Percentiles rank a stretch among this genome's conserved stretches.
These are phyloP conservation scores for Luidia sarsii DNA, from an alignment of 53 echinoderm and acorn worm species.

Conservation along the genomic window DNA sequence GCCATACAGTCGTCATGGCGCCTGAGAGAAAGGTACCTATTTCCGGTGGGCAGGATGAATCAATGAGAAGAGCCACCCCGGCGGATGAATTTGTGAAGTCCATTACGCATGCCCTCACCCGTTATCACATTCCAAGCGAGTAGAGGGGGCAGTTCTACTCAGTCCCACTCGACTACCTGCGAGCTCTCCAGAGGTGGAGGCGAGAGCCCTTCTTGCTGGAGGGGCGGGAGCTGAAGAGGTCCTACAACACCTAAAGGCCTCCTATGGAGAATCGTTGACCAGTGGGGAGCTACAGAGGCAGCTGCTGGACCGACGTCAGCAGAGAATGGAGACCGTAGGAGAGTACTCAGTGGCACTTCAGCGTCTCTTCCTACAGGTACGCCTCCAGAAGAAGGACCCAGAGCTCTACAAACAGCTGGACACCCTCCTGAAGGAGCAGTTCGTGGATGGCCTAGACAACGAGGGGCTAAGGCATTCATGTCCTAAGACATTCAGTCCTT, in stretches of 20 bases:
- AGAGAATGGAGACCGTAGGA: not conserved
- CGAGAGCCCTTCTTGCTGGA: not conserved
- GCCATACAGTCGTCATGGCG: not conserved
- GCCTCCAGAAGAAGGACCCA: not conserved
- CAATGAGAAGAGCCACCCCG: not conserved
- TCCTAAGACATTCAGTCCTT: no score
- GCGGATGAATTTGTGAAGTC: not conserved
- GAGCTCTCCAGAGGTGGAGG: not conserved
- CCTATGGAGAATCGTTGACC: constrained; percentile 18
- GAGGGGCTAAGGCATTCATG: not conserved
- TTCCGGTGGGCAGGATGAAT: not conserved
- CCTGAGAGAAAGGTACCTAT: not conserved
- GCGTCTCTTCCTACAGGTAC: not conserved
- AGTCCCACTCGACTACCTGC: not conserved
- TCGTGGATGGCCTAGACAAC: not conserved
- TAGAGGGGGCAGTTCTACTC: not conserved
- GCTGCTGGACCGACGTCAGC: not conserved
- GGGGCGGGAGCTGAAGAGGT: not conserved
- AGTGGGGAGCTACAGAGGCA: constrained; percentile 20
- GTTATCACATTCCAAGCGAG: not conserved
- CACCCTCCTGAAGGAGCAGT: not conserved
- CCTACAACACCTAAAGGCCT: not conserved
- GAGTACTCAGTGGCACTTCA: not conserved
- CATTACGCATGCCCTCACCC: not conserved
- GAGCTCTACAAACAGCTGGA: not conserved